Percentiles rank a stretch among this genome's conserved stretches.
phyloP scores from a whole-genome alignment of 2,888 invertebrate species.

The Heliconius cydno region DNA sequence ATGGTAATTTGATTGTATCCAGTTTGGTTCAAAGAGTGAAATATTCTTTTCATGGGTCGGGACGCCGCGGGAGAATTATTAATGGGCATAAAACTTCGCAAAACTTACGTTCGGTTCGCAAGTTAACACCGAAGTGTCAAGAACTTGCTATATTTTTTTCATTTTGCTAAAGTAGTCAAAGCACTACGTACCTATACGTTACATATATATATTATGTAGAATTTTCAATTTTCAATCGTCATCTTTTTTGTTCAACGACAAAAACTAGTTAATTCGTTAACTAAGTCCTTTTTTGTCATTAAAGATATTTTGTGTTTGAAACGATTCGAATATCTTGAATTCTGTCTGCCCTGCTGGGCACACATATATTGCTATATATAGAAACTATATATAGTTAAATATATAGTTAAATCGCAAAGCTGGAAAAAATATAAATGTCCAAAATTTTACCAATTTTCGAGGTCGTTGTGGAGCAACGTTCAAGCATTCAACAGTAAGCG shows the following conservation, averaged over 20 bases:
- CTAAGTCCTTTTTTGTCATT: no score
- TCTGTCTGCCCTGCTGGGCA: no score
- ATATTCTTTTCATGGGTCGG: slow-evolving; percentile 75
- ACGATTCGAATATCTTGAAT: no score
- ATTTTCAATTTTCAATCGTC: not conserved
- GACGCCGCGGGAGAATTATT: slow-evolving; percentile 73
- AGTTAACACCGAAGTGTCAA: slow-evolving; percentile 27
- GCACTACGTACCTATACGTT: not conserved
- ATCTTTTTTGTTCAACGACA: not conserved
- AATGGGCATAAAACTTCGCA: slow-evolving; percentile 69
- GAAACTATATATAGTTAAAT: no score
- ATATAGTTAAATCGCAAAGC: no score
- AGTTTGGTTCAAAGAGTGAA: slow-evolving; percentile 73
- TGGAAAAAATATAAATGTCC: no score
- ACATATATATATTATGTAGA: not conserved
- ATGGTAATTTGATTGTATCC: slow-evolving; percentile 81
- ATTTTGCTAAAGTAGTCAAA: not conserved
- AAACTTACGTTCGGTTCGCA: slow-evolving; percentile 35
- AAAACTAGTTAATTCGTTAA: no score
- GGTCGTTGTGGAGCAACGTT: no score
- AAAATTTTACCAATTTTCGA: no score
- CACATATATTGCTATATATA: no score
- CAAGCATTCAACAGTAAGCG: no score
- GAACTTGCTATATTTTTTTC: slow-evolving; percentile 36
- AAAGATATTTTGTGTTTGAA: no score